These are phyloP conservation scores for Pogonocherus hispidulus DNA, from an alignment of 2,888 invertebrate genomes.

Conservation along the genomic window DNA sequence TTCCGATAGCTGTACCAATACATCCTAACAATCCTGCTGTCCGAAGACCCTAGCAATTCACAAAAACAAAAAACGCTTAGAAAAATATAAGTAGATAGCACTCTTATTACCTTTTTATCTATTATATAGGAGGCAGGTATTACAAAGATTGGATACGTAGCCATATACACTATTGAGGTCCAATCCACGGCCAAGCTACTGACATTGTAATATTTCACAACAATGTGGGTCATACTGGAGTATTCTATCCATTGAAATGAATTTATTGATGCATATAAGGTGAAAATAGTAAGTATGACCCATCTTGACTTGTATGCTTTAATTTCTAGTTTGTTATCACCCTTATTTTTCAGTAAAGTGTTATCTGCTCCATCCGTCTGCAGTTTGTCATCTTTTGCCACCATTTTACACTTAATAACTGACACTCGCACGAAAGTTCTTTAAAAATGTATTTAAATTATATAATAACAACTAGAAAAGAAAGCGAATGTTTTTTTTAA, in stretches of 20 bases:
- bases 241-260: slow-evolving; percentile 97
- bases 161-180: slow-evolving; percentile 98
- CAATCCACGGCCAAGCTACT: slow-evolving; percentile 84
- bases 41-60: slow-evolving; percentile 80
- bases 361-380: slow-evolving; percentile 7
- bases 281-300: slow-evolving; percentile 86
- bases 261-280: slow-evolving; percentile 89
- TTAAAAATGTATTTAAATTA: background rate
- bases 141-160: slow-evolving; percentile 93
- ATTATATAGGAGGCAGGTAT: slow-evolving; percentile 96
- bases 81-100: too few species aligned
- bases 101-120: slow-evolving; percentile 91
- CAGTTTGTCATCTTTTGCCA: background rate
- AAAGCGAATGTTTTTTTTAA: background rate
- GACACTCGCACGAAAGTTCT: background rate
- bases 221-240: slow-evolving; percentile 89
- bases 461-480: background rate
- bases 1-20: slow-evolving; percentile 85
- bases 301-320: slow-evolving; percentile 82
- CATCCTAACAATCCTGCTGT: slow-evolving; percentile 84
- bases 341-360: slow-evolving; percentile 30
- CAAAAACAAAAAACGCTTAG: too few species aligned
- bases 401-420: background rate
- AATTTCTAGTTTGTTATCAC: slow-evolving; percentile 59
- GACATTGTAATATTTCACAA: slow-evolving; percentile 82